Percentiles rank a stretch among this genome's conserved stretches.
Conservation (phyloP, 2,888 invertebrate species). For the Chironomus riparius region DNA sequence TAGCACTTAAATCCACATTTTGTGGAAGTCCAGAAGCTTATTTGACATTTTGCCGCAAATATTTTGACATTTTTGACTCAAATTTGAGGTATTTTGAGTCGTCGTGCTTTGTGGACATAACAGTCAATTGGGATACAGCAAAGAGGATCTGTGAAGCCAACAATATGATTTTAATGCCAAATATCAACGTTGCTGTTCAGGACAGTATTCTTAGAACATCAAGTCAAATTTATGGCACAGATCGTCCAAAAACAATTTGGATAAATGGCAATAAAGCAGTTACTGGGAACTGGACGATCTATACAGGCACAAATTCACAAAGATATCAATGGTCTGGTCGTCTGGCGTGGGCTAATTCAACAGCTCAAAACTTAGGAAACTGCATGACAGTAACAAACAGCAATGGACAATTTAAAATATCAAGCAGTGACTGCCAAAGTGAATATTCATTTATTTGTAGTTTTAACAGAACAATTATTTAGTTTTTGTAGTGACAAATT, state of each 20-base stretch:
- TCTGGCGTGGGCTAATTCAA: background rate
- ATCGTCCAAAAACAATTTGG: background rate
- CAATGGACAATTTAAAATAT: background rate
- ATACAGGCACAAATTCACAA: background rate
- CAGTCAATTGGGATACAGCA: background rate
- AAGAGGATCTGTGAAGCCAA: background rate
- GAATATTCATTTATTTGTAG: background rate
- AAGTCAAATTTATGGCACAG: background rate
- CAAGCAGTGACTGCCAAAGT: background rate
- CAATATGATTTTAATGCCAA: background rate
- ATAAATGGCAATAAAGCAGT: background rate
- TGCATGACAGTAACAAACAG: background rate
- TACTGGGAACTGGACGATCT: background rate
- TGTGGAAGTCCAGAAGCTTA: background rate
- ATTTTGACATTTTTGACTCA: background rate
- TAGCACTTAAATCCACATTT: background rate
- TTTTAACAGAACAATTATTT: background rate
- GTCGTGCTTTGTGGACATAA: background rate
- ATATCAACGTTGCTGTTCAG: background rate
- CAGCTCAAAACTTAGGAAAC: background rate
- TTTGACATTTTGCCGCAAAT: background rate
- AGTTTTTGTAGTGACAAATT: background rate
- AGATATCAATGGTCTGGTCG: background rate
- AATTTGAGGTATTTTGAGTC: background rate
- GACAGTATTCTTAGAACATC: background rate